phyloP scores from a whole-genome alignment of 2,113 vertebrate species.

The Chaetodon auriga region DNA sequence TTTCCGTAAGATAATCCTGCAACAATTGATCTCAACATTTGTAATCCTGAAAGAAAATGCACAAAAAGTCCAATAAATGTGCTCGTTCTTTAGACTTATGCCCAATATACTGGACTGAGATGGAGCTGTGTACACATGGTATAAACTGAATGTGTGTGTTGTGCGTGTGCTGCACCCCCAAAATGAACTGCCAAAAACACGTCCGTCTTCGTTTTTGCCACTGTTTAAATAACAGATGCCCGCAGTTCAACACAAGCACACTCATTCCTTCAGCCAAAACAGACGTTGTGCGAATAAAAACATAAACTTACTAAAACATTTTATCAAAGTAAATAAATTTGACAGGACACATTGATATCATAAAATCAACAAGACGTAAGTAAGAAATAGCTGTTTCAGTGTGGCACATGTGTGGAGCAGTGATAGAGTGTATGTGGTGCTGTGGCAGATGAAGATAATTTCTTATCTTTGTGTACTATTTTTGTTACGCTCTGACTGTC shows the following conservation, averaged over 20 bases:
- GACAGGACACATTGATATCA: neutral
- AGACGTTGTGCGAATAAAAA: neutral
- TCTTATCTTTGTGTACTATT: slow-evolving; percentile 66
- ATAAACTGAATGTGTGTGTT: slow-evolving; percentile 2
- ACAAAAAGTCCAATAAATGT: neutral
- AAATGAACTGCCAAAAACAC: neutral
- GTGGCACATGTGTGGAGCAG: neutral
- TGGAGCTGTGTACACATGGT: slow-evolving; percentile 11
- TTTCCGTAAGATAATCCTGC: neutral
- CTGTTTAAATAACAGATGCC: neutral
- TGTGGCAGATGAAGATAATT: slow-evolving; percentile 58
- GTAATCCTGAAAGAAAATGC: neutral
- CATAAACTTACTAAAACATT: neutral
- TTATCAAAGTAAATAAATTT: neutral
- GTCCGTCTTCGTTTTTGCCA: neutral
- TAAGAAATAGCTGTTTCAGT: neutral
- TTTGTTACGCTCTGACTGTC: slow-evolving; percentile 54
- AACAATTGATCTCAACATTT: neutral
- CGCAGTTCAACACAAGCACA: neutral
- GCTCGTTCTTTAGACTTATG: neutral
- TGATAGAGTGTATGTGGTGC: slow-evolving; percentile 30
- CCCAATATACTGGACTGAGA: slow-evolving; percentile 22
- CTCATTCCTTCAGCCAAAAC: neutral
- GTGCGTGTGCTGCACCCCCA: slow-evolving; percentile 3
- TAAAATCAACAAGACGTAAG: neutral